Conservation (phyloP, 2,797 vertebrate species). For the Syngnathus acus region DNA sequence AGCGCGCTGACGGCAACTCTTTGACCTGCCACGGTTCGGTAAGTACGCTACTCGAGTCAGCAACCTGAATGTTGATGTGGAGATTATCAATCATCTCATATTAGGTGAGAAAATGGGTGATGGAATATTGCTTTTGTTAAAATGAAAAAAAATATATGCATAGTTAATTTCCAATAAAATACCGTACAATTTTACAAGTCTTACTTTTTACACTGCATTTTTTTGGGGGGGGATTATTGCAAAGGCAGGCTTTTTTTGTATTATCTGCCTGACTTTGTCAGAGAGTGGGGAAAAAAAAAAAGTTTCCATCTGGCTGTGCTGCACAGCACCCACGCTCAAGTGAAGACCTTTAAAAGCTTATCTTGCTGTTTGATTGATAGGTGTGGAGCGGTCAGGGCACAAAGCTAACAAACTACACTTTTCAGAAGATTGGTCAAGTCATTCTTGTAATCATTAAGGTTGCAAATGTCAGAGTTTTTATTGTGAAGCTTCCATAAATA, state of each 20-base stretch:
- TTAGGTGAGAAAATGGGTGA: background rate
- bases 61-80: background rate
- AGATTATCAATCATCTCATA: background rate
- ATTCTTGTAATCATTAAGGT: background rate
- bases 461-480: background rate
- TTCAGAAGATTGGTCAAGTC: background rate
- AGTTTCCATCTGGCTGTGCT: background rate
- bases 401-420: background rate
- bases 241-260: background rate
- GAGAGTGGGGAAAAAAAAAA: background rate
- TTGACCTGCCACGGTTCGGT: constrained; percentile 88
- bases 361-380: constrained; percentile 31
- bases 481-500: background rate
- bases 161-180: background rate
- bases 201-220: background rate
- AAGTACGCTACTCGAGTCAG: constrained; percentile 49
- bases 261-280: background rate
- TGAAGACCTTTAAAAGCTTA: constrained; percentile 21
- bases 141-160: background rate
- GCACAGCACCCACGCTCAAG: background rate
- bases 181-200: background rate
- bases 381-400: constrained; percentile 8
- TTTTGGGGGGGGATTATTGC: background rate
- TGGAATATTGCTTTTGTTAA: background rate
- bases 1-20: constrained; percentile 82